Evolutionary conservation across 2,797 vertebrate genomes (phyloP).

Genomic region (Iguana delicatissima): DNA sequence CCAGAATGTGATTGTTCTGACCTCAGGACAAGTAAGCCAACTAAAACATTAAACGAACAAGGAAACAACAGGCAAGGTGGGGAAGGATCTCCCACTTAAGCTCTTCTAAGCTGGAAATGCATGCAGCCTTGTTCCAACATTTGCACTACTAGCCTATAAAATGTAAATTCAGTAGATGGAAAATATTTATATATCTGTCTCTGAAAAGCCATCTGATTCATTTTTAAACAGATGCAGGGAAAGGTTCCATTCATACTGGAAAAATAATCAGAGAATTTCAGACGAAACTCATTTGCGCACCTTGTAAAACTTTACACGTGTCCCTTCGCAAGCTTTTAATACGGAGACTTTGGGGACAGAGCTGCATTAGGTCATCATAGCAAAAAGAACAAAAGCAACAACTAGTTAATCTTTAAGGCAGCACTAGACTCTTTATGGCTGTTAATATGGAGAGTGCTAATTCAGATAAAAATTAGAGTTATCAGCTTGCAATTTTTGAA

Average conservation of each 20-base stretch:
- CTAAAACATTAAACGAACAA: accelerated
- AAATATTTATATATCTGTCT: accelerated
- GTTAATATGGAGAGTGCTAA: not conserved
- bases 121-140: not conserved
- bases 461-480: not conserved
- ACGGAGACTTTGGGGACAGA: not conserved
- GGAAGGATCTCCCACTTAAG: not conserved
- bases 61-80: not conserved
- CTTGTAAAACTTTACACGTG: not conserved
- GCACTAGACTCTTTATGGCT: too few species aligned
- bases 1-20: conserved; percentile 5
- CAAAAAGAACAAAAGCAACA: too few species aligned
- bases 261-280: not conserved
- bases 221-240: accelerated
- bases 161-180: not conserved
- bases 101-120: not conserved
- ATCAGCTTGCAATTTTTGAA: not conserved
- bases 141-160: not conserved
- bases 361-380: too few species aligned
- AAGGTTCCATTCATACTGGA: not conserved
- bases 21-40: not conserved
- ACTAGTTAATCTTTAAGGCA: too few species aligned
- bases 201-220: accelerated
- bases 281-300: not conserved
- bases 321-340: not conserved